phyloP scores from a whole-genome alignment of 1,140 invertebrate species.

The Caenorhabditis remanei region DNA sequence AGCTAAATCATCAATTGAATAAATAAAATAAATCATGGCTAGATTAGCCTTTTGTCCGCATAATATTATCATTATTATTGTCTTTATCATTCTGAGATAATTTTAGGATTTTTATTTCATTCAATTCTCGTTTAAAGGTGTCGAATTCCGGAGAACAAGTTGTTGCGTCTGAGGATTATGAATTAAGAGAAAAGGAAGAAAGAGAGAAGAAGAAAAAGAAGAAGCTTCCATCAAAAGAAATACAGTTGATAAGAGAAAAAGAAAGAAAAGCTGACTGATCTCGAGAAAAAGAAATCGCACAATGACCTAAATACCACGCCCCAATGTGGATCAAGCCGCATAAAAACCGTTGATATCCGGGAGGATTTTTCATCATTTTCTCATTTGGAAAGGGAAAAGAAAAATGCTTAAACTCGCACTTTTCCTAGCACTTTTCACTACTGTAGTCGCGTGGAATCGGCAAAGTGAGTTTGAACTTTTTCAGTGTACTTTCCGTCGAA shows the following conservation, averaged over 20 bases:
- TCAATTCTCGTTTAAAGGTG: slow-evolving; percentile 35
- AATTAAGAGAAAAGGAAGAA: not conserved
- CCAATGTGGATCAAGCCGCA: slow-evolving; percentile 17
- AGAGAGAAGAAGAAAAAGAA: not conserved
- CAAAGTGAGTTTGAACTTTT: slow-evolving; percentile 46
- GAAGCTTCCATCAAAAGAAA: slow-evolving; percentile 3
- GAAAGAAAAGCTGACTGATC: slow-evolving; percentile 50
- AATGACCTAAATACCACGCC: slow-evolving; percentile 54
- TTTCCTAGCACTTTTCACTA: slow-evolving; percentile 18
- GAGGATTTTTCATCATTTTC: slow-evolving; percentile 47
- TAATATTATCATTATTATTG: slow-evolving; percentile 50
- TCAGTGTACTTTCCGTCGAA: too few species aligned
- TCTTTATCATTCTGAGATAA: not conserved
- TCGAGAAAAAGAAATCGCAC: slow-evolving; percentile 49
- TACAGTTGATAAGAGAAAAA: slow-evolving; percentile 41
- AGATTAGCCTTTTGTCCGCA: slow-evolving; percentile 45
- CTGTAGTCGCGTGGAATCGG: slow-evolving; percentile 53
- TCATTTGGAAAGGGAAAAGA: not conserved
- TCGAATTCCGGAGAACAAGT: slow-evolving; percentile 46
- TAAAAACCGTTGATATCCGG: slow-evolving; percentile 49
- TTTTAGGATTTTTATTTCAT: slow-evolving; percentile 37
- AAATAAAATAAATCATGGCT: slow-evolving; percentile 48
- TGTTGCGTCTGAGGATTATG: slow-evolving; percentile 26
- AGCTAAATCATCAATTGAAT: slow-evolving; percentile 13
- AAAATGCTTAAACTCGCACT: slow-evolving; percentile 51